These are phyloP conservation scores for Poeciliopsis occidentalis DNA, from an alignment of 2,113 vertebrate genomes.

Conservation along the genomic window DNA sequence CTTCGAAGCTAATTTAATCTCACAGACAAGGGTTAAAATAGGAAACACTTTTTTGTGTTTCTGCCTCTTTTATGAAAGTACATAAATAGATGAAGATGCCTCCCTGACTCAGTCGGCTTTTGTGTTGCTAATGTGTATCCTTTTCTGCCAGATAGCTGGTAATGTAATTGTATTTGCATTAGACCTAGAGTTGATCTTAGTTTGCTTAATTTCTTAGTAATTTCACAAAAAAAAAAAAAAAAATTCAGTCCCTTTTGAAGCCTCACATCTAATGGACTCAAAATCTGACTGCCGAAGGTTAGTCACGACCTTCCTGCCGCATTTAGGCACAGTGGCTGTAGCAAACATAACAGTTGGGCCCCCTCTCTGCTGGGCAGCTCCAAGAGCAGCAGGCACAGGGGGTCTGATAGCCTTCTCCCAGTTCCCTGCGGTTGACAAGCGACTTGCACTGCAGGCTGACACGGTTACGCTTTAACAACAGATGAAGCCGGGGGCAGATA, in stretches of 20 bases:
- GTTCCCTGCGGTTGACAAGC: conserved; percentile 62
- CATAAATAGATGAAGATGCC: no score
- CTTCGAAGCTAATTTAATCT: no score
- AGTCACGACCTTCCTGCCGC: conserved; percentile 37
- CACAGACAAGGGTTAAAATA: not conserved
- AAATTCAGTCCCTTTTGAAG: conserved; percentile 6
- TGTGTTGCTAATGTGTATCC: no score
- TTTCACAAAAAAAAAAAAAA: not conserved
- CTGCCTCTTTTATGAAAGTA: no score
- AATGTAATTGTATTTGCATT: no score
- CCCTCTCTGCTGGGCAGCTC: conserved; percentile 30
- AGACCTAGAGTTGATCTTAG: no score
- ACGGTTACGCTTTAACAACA: conserved; percentile 58
- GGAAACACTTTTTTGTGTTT: not conserved
- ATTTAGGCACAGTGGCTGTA: conserved; percentile 30
- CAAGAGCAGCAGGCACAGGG: conserved; percentile 41
- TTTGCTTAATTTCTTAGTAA: no score
- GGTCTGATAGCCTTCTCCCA: conserved; percentile 61
- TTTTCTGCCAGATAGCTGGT: no score
- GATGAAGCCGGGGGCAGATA: conserved; percentile 60
- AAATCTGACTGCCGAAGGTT: conserved; percentile 16
- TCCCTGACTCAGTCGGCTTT: no score
- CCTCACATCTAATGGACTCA: conserved; percentile 7
- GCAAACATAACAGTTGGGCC: conserved; percentile 19
- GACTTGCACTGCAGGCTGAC: conserved; percentile 50